Percentiles rank a stretch among this genome's conserved stretches.
Evolutionary conservation across 1,140 invertebrate genomes (phyloP).

Genomic region (Littorina saxatilis): DNA sequence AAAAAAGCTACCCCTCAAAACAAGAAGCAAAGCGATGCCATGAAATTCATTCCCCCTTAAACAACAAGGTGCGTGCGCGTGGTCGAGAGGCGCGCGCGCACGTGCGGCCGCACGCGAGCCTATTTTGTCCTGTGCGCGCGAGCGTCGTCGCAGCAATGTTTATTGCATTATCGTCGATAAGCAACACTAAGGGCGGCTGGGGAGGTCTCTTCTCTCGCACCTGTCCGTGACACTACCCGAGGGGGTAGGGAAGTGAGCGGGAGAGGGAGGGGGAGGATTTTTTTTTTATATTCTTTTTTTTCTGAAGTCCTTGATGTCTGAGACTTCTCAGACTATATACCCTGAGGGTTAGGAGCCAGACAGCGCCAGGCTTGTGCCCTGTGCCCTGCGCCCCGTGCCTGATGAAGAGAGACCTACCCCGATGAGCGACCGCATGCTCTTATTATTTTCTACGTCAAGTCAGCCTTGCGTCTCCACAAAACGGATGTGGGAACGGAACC

Average conservation of each 20-base stretch:
- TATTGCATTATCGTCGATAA: conserved; percentile 31
- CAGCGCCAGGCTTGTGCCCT: too few relatives aligned
- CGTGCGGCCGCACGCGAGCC: conserved; percentile 31
- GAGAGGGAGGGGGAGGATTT: not conserved
- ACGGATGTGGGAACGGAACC: too few relatives aligned
- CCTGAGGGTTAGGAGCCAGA: too few relatives aligned
- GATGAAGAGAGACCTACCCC: too few relatives aligned
- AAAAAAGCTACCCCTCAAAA: not conserved
- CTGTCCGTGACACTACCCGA: not conserved
- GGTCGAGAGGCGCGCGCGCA: not conserved
- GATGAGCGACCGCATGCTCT: too few relatives aligned
- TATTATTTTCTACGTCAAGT: too few relatives aligned
- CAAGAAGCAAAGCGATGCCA: conserved; percentile 10
- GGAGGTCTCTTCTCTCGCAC: not conserved
- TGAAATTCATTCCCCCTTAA: conserved; percentile 33
- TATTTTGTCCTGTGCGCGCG: conserved; percentile 32
- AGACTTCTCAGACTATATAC: too few relatives aligned
- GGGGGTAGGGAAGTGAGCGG: not conserved
- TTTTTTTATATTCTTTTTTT: too few relatives aligned
- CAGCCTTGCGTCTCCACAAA: too few relatives aligned
- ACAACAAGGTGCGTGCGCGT: not conserved
- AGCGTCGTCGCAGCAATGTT: conserved; percentile 36
- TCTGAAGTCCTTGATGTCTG: too few relatives aligned
- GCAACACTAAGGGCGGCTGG: not conserved
- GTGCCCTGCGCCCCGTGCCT: too few relatives aligned